Evolutionary conservation across 2,888 invertebrate species (phyloP).

Genomic region (Maniola hyperantus): DNA sequence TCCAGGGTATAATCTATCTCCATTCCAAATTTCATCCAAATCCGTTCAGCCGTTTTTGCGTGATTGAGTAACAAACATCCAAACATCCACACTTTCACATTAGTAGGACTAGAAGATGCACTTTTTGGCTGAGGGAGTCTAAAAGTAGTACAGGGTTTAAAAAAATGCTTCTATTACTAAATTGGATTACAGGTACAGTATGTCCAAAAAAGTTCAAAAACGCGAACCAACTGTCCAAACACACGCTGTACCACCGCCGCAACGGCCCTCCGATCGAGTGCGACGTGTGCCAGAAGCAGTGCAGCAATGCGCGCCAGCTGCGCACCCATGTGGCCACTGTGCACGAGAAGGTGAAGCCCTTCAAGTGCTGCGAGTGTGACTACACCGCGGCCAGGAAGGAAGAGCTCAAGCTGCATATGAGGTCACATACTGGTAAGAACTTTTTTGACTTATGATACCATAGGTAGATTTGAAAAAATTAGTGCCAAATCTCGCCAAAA

Average conservation of each 20-base stretch:
- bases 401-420: conserved; percentile 85
- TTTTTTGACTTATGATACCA: too few species aligned
- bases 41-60: too few species aligned
- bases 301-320: conserved; percentile 79
- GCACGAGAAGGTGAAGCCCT: conserved; percentile 86
- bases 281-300: conserved; percentile 82
- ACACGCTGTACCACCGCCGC: conserved; percentile 84
- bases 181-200: conserved; percentile 73
- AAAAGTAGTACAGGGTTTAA: too few species aligned
- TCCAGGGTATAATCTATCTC: too few species aligned
- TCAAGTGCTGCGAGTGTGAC: conserved; percentile 86
- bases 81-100: too few species aligned
- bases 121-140: too few species aligned
- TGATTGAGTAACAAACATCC: too few species aligned
- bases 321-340: conserved; percentile 83
- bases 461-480: too few species aligned
- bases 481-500: too few species aligned
- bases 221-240: conserved; percentile 89
- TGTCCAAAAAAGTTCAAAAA: conserved; percentile 92
- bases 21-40: too few species aligned
- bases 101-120: too few species aligned
- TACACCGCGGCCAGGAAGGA: conserved; percentile 85
- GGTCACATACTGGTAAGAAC: conserved; percentile 85
- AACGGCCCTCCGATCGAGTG: conserved; percentile 65
- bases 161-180: too few species aligned